Evolutionary conservation across 2,797 vertebrate species (phyloP), one percentile per base, ranked within the genome.

Genomic region (Taenioides sp.): DNA sequence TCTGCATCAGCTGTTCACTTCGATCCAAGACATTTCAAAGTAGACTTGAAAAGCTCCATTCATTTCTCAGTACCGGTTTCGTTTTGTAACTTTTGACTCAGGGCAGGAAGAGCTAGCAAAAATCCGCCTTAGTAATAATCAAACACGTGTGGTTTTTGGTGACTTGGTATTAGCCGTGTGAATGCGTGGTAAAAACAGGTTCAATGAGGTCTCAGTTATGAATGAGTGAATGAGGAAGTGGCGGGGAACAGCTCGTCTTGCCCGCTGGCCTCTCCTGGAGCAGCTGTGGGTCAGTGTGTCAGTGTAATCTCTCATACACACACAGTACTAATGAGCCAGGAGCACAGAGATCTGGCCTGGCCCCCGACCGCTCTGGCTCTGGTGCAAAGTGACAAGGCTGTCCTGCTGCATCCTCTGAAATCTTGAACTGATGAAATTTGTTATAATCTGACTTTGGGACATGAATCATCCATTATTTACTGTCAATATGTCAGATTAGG

Each of bases 231-330:
- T 84, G 59, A 86, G 86, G 89, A 88, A 87, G 87, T 71, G 65
- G 76, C 86, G 80, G 72, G 70, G 57, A 69, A 71, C 68, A 43
- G 73, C 78, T 75, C 72, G 66, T 70, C 79, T 71, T 71, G 74
- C 87, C 86, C 76, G 77, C 80, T 84, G 86, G 85, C 86, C 78
- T 75, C 72, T 76, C 81, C 80, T 81, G 80, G 72, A 92, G 86
- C 91, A 93, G 92, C 93, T 94, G 90, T 83, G 80, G 74, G 82
- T 82, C 80, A 75, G 74, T 34, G 66, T 89, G 86, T 85, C 81
- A 80, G 74, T 77, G 81, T 89, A 80, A 91, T 84, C 86, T 84
- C 73, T 72, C 73, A 87, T 28, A 28, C 87, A 88, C 78, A 65
- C 81, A 78, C 75, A 74, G 66, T 34, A 27, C 74, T 88, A 89